Evolutionary conservation across 2,113 vertebrate species (phyloP), one percentile per base, ranked within the genome.

Genomic region (Pao palembangensis): DNA sequence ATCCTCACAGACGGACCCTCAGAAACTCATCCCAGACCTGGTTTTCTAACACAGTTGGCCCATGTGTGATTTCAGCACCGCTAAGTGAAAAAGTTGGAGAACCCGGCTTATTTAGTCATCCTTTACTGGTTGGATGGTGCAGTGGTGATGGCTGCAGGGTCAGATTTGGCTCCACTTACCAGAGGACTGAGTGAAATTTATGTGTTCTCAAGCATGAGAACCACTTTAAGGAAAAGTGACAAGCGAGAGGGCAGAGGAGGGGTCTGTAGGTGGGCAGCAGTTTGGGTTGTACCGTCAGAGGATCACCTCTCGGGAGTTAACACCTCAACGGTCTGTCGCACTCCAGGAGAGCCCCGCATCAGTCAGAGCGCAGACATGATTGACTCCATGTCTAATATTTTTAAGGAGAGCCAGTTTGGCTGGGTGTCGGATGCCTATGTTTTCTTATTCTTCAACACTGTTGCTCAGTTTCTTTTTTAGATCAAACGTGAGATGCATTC

Each of bases 121-220:
- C 50, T 79, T 66, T 74, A 56, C 72, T 78, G 58, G 58, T 25
- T 52, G 58, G n/a, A n/a, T n/a, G n/a, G n/a, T n/a, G n/a, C n/a
- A n/a, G n/a, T n/a, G n/a, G n/a, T n/a, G n/a, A n/a, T n/a, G n/a
- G n/a, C n/a, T n/a, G n/a, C n/a, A n/a, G n/a, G n/a, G n/a, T n/a
- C n/a, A n/a, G n/a, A n/a, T n/a, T n/a, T 78, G 74, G 52, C 63
- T 79, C 74, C 76, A 80, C 82, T 87, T 87, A 80, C 57, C 69
- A 6, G 13, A 16, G 15, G 64, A 63, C 56, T 67, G 67, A 79
- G 75, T 76, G 50, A 63, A 81, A 78, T 86, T 69, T 47, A 64
- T 60, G 70, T 73, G 62, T 75, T 69, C 60, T 84, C 68, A 71
- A 79, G 84, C 84, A 79, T 87, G 81, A 84, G 82, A 66, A 62